Base-by-base conservation (phyloP, 1,140 invertebrate genomes). In the Leptinotarsa defecta region DNA sequence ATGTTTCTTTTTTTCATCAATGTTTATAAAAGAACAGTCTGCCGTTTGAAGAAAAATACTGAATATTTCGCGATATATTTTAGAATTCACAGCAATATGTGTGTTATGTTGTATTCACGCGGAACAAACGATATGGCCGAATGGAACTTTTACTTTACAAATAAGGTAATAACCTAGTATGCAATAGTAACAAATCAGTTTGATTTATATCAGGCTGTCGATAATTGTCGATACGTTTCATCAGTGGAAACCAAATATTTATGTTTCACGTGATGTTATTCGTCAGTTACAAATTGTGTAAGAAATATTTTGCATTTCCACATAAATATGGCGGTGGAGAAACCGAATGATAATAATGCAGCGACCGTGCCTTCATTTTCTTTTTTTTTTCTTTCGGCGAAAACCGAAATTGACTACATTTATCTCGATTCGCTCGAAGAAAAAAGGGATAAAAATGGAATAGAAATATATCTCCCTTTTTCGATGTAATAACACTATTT, bases 131-230 rank as follows among this genome's bases (percentile, higher is more conserved):
- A 65, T 22, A 1, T 43, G 34, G 34, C 8, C 34, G 34, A 43
- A 43, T 17, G 64, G 19, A 65, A 65, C 64, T 65, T 65, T 65
- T 65, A 65, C 64, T 65, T 65, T 65, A 17, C 64, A 15, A 20
- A 65, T 65, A 65, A 65, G 64, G 64, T 34, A 43, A 20, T 65
- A 65, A 65, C 64, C 64, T 20, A 65, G 64, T 24, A n/a, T n/a
- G 61, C 20, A 65, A 65, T 27, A 65, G 13, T 24, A 22, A 65
- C 20, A 65, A 65, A 65, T 65, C 64, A 22, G 27, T 22, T 65
- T 34, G 20, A 27, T 65, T 65, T 65, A 65, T 65, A 65, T 17
- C 64, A 22, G 27, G 17, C 27, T 65, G 64, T 22, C 64, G 13
- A 19, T 65, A 65, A 65, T 22, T 65, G 63, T 65, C 63, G 20